phyloP scores from a whole-genome alignment of 2,888 invertebrate species.

The Tipula lateralis region DNA sequence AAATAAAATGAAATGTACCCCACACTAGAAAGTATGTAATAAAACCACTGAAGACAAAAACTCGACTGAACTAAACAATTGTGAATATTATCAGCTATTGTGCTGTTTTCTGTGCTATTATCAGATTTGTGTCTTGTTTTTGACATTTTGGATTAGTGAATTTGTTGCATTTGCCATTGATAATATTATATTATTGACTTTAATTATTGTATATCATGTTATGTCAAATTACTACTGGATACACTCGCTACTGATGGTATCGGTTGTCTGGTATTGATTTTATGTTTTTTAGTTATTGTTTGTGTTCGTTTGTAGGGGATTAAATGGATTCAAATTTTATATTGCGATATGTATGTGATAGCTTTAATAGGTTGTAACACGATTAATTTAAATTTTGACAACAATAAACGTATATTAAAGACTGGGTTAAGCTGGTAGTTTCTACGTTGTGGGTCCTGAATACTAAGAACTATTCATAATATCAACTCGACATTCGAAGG shows the following conservation, averaged over 20 bases:
- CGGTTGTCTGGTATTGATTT: conserved; percentile 11
- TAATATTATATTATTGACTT: not conserved
- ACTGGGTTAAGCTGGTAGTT: too few relatives aligned
- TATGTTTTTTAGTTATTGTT: not conserved
- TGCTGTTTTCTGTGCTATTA: not conserved
- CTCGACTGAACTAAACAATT: conserved; percentile 7
- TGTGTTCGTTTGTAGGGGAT: not conserved
- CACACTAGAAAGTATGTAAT: not conserved
- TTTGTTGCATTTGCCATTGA: conserved; percentile 19
- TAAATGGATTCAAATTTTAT: too few relatives aligned
- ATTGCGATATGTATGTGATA: too few relatives aligned
- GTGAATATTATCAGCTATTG: not conserved
- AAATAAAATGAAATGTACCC: too few relatives aligned
- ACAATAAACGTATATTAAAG: too few relatives aligned
- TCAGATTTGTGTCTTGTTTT: not conserved
- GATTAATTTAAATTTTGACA: too few relatives aligned
- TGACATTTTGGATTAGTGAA: conserved; percentile 13
- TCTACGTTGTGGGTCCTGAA: too few relatives aligned
- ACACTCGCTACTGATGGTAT: not conserved
- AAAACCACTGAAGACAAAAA: not conserved
- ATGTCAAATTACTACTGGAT: not conserved
- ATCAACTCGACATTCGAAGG: too few relatives aligned
- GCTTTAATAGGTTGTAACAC: too few relatives aligned
- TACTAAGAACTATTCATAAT: too few relatives aligned
- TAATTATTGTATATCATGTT: not conserved